phyloP scores from a whole-genome alignment of 2,888 invertebrate species.

The Pteria penguin region DNA sequence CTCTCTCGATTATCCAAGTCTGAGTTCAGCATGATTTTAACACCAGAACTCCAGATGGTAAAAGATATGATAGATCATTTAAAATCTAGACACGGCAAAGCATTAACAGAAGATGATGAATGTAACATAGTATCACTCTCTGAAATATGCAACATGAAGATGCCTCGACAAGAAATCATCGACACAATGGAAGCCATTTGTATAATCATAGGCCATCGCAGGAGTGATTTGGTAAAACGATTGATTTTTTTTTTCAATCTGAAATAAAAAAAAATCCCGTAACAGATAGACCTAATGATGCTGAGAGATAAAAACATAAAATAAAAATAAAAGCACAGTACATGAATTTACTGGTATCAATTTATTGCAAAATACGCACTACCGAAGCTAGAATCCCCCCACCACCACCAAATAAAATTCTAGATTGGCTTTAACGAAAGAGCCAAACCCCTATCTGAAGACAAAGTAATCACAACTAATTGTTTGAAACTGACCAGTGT shows the following conservation, averaged over 20 bases:
- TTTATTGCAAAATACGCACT: no score
- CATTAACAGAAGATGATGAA: not conserved
- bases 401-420: no score
- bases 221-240: not conserved
- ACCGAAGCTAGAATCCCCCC: no score
- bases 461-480: no score
- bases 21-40: not conserved
- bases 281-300: no score
- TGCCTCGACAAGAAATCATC: not conserved
- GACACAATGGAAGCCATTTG: not conserved
- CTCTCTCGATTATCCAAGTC: not conserved
- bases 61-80: not conserved
- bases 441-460: no score
- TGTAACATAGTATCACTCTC: not conserved
- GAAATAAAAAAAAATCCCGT: no score
- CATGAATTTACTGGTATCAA: no score
- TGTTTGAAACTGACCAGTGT: no score
- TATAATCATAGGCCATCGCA: not conserved
- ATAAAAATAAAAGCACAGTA: no score
- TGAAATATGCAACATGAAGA: not conserved
- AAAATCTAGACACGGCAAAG: not conserved
- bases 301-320: no score
- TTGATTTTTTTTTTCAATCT: not conserved
- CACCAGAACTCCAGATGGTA: not conserved
- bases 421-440: no score